Evolutionary conservation across 2,797 vertebrate species (phyloP).

Genomic region (Darevskia nairensis): DNA sequence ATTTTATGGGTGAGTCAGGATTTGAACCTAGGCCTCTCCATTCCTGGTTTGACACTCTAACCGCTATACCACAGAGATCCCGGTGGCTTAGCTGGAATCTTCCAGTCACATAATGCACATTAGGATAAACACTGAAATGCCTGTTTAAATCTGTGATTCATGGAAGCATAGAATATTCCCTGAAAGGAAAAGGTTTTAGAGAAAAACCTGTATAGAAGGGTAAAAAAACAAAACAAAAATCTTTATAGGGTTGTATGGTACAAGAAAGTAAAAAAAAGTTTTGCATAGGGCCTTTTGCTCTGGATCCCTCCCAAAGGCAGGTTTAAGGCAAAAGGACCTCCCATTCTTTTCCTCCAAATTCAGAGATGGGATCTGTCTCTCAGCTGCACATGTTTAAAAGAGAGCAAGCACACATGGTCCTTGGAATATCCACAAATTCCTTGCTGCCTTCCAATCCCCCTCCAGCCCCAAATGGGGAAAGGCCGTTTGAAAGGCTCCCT

Average conservation of each 20-base stretch:
- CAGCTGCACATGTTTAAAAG: slow-evolving; percentile 14
- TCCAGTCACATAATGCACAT: not conserved
- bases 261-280: not conserved
- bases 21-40: not conserved
- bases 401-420: slow-evolving; percentile 25
- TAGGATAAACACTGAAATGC: not conserved
- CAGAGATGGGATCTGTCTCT: not conserved
- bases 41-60: not conserved
- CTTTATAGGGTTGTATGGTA: not conserved
- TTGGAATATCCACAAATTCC: not conserved
- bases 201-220: not conserved
- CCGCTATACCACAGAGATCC: too few species aligned
- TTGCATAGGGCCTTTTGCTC: not conserved
- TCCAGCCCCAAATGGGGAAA: slow-evolving; percentile 67
- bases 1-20: not conserved
- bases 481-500: slow-evolving; percentile 68
- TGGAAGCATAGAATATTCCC: not conserved
- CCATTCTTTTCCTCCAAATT: slow-evolving; percentile 3
- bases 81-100: not conserved
- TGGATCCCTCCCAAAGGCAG: slow-evolving; percentile 3
- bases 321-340: not conserved
- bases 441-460: not conserved
- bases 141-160: not conserved
- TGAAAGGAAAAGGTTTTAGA: not conserved
- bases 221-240: not conserved